These are phyloP conservation scores for Lycophotia porphyrea DNA, from an alignment of 2,888 invertebrate genomes.

Conservation along the genomic window DNA sequence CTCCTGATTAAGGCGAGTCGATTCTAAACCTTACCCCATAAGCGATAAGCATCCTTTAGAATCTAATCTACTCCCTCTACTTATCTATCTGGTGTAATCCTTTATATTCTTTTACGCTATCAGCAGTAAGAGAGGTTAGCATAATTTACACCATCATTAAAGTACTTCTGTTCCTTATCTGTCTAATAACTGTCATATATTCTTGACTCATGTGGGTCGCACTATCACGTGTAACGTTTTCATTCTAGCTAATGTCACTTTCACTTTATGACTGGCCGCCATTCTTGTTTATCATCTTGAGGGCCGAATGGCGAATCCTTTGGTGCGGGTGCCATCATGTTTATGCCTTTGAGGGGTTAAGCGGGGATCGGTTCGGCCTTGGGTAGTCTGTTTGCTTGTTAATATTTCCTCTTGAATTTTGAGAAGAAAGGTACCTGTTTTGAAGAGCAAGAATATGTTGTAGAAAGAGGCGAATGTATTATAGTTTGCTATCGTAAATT, in stretches of 20 bases:
- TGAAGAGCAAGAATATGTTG: not conserved
- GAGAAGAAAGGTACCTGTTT: not conserved
- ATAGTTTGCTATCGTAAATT: not conserved
- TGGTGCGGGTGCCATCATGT: conserved; percentile 34
- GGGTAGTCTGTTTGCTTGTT: conserved; percentile 8
- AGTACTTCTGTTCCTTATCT: conserved; percentile 45
- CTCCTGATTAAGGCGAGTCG: too few species aligned
- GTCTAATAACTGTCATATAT: conserved; percentile 42
- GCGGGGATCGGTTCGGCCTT: conserved; percentile 19
- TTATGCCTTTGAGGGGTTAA: conserved; percentile 43
- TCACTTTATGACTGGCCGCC: conserved; percentile 56
- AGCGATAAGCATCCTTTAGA: not conserved
- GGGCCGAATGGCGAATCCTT: conserved; percentile 55
- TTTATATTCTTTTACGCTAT: not conserved
- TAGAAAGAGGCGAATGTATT: not conserved
- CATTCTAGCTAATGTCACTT: conserved; percentile 63
- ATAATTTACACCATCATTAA: not conserved
- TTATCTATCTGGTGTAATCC: not conserved
- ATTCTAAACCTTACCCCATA: too few species aligned
- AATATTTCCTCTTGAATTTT: conserved; percentile 21
- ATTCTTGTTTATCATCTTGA: conserved; percentile 61
- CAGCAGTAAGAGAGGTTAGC: not conserved
- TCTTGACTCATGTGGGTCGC: conserved; percentile 50
- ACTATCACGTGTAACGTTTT: conserved; percentile 64
- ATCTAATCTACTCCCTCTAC: too few species aligned